Conservation (phyloP, 2,888 invertebrate species). For the Temnothorax rugatulus region DNA sequence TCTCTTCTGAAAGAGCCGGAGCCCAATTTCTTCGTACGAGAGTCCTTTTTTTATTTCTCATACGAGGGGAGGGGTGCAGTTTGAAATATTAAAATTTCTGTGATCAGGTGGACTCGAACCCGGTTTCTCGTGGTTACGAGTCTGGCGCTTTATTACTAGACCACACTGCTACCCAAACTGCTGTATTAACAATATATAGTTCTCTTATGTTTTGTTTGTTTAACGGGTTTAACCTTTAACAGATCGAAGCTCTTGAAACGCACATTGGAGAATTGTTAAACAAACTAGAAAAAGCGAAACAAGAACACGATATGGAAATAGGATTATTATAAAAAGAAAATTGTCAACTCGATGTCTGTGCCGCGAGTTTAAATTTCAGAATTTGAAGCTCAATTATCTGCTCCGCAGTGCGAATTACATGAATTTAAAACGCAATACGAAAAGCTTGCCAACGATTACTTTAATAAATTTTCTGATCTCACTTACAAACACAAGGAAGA, state of each 20-base stretch:
- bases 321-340: conserved; percentile 70
- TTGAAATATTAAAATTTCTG: too few species aligned
- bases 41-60: too few species aligned
- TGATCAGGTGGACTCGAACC: too few species aligned
- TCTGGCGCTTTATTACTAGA: too few species aligned
- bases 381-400: conserved; percentile 74
- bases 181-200: background rate
- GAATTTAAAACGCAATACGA: conserved; percentile 74
- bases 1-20: too few species aligned
- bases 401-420: conserved; percentile 75
- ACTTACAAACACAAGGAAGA: conserved; percentile 65
- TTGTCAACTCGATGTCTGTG: conserved; percentile 55
- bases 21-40: too few species aligned
- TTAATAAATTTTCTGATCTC: conserved; percentile 59
- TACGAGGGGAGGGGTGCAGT: too few species aligned
- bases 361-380: conserved; percentile 69
- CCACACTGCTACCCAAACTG: background rate
- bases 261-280: conserved; percentile 60
- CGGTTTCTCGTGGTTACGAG: too few species aligned
- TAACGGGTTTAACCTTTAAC: background rate
- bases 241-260: conserved; percentile 61
- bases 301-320: conserved; percentile 61
- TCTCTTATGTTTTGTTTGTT: background rate
- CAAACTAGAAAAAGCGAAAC: conserved; percentile 60
- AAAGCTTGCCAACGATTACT: conserved; percentile 65